A percentile compares a stretch with the other conserved stretches of the same genome.
Evolutionary conservation across 2,113 vertebrate genomes (phyloP).

Genomic region (Prunella himalayana): DNA sequence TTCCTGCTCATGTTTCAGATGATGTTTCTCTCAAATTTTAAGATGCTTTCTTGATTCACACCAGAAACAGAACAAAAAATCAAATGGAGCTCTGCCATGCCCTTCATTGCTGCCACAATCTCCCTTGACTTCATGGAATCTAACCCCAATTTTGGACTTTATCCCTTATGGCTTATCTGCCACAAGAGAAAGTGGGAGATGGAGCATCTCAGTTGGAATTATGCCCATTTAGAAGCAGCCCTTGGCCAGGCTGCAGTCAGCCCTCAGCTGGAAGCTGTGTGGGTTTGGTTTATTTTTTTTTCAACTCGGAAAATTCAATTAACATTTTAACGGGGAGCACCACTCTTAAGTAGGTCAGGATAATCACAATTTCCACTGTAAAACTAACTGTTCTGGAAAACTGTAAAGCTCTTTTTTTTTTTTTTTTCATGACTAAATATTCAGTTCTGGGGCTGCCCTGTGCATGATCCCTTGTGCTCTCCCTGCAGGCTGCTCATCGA

Average conservation of each 20-base stretch:
- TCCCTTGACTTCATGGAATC: background rate
- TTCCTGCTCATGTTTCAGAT: background rate
- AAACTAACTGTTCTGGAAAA: background rate
- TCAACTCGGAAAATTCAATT: background rate
- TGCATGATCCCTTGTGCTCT: background rate
- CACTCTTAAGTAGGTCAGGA: background rate
- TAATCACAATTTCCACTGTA: background rate
- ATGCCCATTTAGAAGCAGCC: background rate
- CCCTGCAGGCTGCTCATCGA: conserved; percentile 85
- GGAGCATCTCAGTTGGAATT: background rate
- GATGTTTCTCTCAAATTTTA: background rate
- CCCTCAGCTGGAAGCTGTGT: background rate
- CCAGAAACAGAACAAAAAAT: background rate
- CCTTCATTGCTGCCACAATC: background rate
- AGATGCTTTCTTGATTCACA: background rate
- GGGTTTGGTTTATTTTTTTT: background rate
- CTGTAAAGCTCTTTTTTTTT: background rate
- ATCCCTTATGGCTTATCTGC: background rate
- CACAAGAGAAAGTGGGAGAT: background rate
- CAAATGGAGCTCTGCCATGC: background rate
- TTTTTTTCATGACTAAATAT: rapidly evolving
- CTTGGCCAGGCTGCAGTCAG: background rate
- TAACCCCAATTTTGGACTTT: background rate
- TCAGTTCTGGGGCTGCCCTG: background rate
- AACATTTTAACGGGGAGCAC: background rate